Base-by-base conservation (phyloP, 2,888 invertebrate species). In the Drosophila longiperda region DNA sequence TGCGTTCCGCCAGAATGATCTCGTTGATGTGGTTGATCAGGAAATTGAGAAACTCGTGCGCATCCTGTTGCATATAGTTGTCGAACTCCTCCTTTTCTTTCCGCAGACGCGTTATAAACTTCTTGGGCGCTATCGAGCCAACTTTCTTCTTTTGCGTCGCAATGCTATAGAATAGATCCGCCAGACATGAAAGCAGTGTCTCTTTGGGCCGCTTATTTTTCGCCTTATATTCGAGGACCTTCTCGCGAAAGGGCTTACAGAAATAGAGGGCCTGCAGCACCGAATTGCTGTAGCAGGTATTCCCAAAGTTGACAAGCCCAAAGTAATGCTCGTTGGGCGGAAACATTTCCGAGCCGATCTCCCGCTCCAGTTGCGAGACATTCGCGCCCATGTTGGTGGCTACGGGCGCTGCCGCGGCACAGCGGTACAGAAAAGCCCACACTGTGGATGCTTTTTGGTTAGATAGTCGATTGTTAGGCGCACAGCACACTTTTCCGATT, bases 101-200 rank as follows among this genome's bases (percentile, higher is more conserved):
- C 90, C 99, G 96, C 92, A 99, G 94, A 90, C 99, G 96, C 81
- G 99, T 98, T 92, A 99, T 99, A 94, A 99, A 99, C 93, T 99
- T 99, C 94, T 99, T 99, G 83, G 99, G 99, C 61, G 99, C 99
- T 92, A 99, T 98, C 32, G 99, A 99, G 68, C 99, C 99, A 67
- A 99, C 98, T 95, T 99, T 98, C 93, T 99, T 99, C 95, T 99
- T 99, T 93, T 99, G 99, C n/a, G 99, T 99, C 48, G 99, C 99
- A 92, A 99, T 99, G 93, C 97, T 99, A 94, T 99, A 98, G 94
- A 99, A 99, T 75, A 99, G 94, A 94, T 99, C 99, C 73, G 99
- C 99, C 82, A 99, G 95, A 94, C 99, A 99, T 91, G 99, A 98
- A 86, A 99, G 94, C 79, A 99, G 94, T 4, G 99, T 99, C 93